A percentile compares a stretch with the other conserved stretches of the same genome.
These are phyloP conservation scores for Hafferia zeledoni DNA, from an alignment of 2,797 vertebrate species.

Conservation along the genomic window DNA sequence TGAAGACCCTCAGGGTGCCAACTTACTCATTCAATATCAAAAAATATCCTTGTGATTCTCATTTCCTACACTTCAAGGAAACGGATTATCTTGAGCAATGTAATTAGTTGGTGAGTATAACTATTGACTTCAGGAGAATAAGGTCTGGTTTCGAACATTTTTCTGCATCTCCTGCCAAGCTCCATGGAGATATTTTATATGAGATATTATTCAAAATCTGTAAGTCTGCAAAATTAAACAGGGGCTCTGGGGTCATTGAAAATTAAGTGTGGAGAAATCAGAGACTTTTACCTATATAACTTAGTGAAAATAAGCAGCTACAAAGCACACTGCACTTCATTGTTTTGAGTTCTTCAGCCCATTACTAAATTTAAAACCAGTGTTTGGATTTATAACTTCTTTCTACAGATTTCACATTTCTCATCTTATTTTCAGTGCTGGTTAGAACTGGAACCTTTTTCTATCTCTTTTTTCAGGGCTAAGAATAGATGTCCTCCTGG, in stretches of 20 bases:
- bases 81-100: not conserved
- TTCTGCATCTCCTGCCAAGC: constrained; percentile 32
- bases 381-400: constrained; percentile 25
- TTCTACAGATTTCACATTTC: constrained; percentile 50
- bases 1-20: not conserved
- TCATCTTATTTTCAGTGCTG: constrained; percentile 3
- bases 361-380: constrained; percentile 25
- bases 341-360: constrained; percentile 51
- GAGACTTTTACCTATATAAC: constrained; percentile 39
- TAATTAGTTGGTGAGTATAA: not conserved
- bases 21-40: not conserved
- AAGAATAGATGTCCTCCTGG: constrained; percentile 26
- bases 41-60: not conserved
- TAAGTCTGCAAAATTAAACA: constrained; percentile 62
- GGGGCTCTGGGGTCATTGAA: constrained; percentile 51
- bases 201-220: constrained; percentile 56
- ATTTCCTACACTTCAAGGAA: not conserved
- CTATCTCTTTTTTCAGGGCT: not conserved
- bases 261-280: constrained; percentile 64
- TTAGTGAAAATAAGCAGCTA: constrained; percentile 50
- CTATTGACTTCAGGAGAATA: constrained; percentile 25
- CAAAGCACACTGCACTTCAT: constrained; percentile 58
- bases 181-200: constrained; percentile 19
- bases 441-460: constrained; percentile 13
- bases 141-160: not conserved